phyloP scores from a whole-genome alignment of 23 tunicate genomes.

The Corella eumyota region DNA sequence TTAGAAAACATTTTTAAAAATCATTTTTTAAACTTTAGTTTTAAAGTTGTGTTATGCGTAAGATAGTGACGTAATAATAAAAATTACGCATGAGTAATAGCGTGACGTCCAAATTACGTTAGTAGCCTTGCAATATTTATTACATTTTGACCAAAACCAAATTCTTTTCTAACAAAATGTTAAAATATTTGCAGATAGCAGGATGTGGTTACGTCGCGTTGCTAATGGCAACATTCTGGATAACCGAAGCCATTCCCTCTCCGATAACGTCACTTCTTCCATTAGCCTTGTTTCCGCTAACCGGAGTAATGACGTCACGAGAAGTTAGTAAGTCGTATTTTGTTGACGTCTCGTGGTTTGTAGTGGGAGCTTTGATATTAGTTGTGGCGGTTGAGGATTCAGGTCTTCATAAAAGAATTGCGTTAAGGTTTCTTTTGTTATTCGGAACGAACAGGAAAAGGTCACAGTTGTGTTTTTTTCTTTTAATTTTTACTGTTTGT shows the following conservation, averaged over 20 bases:
- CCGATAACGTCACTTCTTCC: constrained; percentile 75
- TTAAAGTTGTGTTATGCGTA: too few species aligned
- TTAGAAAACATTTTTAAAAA: too few species aligned
- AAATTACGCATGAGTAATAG: too few species aligned
- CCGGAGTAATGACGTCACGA: constrained; percentile 41
- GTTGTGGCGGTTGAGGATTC: constrained; percentile 54
- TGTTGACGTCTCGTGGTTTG: constrained; percentile 65
- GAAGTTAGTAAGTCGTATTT: constrained; percentile 50
- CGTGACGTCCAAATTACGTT: too few species aligned
- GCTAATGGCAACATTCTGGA: constrained; percentile 87
- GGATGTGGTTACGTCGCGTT: constrained; percentile 54
- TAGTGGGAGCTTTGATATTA: constrained; percentile 75
- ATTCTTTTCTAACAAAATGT: too few species aligned
- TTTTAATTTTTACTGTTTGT: too few species aligned
- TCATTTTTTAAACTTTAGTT: too few species aligned
- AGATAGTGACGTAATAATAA: too few species aligned
- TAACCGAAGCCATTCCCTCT: constrained; percentile 71
- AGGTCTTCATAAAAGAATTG: constrained; percentile 74
- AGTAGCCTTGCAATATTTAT: too few species aligned
- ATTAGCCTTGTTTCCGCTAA: constrained; percentile 55
- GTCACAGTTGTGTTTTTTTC: too few species aligned
- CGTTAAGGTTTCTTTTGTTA: constrained; percentile 40
- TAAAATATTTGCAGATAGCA: too few species aligned
- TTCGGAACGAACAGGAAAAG: constrained; percentile 71
- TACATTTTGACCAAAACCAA: too few species aligned